Conservation (phyloP, 2,888 invertebrate genomes). For the Cyaniris semiargus region DNA sequence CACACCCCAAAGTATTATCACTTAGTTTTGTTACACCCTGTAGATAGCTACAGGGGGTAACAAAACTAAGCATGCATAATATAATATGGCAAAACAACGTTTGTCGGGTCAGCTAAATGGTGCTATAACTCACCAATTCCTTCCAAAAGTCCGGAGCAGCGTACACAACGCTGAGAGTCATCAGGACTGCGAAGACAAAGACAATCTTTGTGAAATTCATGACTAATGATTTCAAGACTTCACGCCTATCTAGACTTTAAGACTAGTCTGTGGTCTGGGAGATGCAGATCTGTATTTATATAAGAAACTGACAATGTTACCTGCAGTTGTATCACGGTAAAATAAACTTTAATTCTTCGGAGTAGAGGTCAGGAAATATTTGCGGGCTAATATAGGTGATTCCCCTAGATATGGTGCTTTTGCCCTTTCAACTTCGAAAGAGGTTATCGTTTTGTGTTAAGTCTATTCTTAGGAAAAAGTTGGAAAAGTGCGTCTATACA, state of each 20-base stretch:
- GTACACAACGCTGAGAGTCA: not conserved
- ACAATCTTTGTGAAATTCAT: slow-evolving; percentile 7
- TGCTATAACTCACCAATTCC: not conserved
- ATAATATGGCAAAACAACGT: too few species aligned
- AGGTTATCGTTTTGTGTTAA: slow-evolving; percentile 22
- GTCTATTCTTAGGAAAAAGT: slow-evolving; percentile 42
- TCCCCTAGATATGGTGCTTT: not conserved
- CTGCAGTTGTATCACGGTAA: not conserved
- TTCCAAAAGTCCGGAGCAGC: slow-evolving; percentile 13
- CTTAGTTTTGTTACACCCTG: too few species aligned
- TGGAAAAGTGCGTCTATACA: too few species aligned
- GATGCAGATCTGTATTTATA: not conserved
- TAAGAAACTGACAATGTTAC: not conserved
- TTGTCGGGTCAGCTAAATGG: too few species aligned
- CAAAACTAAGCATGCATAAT: too few species aligned
- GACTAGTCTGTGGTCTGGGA: not conserved
- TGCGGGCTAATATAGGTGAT: not conserved
- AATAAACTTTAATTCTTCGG: not conserved
- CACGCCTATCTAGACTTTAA: not conserved
- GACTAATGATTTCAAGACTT: not conserved
- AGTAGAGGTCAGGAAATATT: not conserved
- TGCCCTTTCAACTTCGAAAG: slow-evolving; percentile 4
- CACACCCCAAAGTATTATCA: too few species aligned
- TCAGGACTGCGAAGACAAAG: not conserved
- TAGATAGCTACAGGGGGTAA: too few species aligned